These are phyloP conservation scores for Carollia perspicillata DNA, from an alignment of 2,113 vertebrate genomes.

Conservation along the genomic window DNA sequence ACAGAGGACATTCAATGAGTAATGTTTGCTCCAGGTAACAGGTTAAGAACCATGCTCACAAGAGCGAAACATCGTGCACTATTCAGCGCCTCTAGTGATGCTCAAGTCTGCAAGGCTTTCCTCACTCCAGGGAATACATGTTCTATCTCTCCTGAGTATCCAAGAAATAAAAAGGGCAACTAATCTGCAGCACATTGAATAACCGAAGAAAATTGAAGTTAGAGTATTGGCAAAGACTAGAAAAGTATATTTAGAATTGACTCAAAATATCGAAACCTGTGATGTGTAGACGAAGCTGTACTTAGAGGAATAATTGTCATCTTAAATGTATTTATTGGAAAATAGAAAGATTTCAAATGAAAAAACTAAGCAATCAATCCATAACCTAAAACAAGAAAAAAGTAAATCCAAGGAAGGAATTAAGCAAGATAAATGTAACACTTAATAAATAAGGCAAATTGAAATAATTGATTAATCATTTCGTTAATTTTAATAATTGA, in stretches of 20 bases:
- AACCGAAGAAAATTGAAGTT: neutral
- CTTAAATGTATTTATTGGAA: neutral
- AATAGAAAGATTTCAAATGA: neutral
- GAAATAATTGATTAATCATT: neutral
- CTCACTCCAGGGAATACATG: neutral
- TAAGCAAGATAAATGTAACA: neutral
- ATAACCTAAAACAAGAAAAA: neutral
- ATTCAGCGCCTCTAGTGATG: neutral
- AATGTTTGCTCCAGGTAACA: neutral
- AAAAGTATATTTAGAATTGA: neutral
- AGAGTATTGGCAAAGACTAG: neutral
- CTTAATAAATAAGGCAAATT: neutral
- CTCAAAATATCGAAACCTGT: neutral
- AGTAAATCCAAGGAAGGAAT: neutral
- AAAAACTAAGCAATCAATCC: neutral
- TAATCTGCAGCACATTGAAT: neutral
- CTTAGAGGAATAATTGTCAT: neutral
- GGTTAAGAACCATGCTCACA: neutral
- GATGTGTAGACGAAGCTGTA: neutral
- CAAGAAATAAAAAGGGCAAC: neutral
- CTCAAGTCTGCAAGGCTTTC: neutral
- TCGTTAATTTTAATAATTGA: too few relatives aligned
- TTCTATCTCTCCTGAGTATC: neutral
- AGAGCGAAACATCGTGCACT: neutral
- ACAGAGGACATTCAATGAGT: neutral